These are phyloP conservation scores for Scartelaos histophorus DNA, from an alignment of 2,113 vertebrate genomes.

Conservation along the genomic window DNA sequence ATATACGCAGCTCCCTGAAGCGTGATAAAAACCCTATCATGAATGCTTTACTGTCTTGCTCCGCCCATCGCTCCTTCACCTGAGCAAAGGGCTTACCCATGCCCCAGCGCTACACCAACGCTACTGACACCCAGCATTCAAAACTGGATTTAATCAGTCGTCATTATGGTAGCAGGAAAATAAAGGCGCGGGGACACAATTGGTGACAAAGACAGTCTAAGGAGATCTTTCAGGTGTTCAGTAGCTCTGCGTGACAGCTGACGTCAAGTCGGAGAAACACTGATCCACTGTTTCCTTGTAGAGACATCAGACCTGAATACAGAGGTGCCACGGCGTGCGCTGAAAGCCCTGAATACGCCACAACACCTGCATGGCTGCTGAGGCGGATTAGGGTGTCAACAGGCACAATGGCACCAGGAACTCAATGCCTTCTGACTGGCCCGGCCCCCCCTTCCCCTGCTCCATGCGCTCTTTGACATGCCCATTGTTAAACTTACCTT, in stretches of 20 bases:
- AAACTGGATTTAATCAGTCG: conserved; percentile 72
- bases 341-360: conserved; percentile 66
- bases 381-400: conserved; percentile 74
- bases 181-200: conserved; percentile 67
- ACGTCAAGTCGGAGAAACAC: conserved; percentile 63
- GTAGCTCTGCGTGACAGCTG: conserved; percentile 69
- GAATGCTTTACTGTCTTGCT: conserved; percentile 55
- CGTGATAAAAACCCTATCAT: conserved; percentile 59
- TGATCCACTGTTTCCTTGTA: conserved; percentile 74
- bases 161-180: conserved; percentile 60
- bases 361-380: conserved; percentile 72
- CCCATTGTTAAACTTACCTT: conserved; percentile 56
- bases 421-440: conserved; percentile 57
- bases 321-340: conserved; percentile 58
- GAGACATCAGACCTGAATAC: conserved; percentile 70
- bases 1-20: conserved; percentile 49
- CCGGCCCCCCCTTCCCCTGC: conserved; percentile 9
- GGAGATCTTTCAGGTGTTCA: conserved; percentile 69
- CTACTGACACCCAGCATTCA: conserved; percentile 73
- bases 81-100: conserved; percentile 64
- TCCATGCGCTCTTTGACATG: conserved; percentile 33
- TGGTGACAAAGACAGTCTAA: conserved; percentile 69
- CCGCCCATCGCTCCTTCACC: conserved; percentile 31
- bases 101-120: conserved; percentile 22
- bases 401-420: conserved; percentile 63